These are phyloP conservation scores for Bombus fervidus DNA, from an alignment of 1,140 invertebrate genomes.

Conservation along the genomic window DNA sequence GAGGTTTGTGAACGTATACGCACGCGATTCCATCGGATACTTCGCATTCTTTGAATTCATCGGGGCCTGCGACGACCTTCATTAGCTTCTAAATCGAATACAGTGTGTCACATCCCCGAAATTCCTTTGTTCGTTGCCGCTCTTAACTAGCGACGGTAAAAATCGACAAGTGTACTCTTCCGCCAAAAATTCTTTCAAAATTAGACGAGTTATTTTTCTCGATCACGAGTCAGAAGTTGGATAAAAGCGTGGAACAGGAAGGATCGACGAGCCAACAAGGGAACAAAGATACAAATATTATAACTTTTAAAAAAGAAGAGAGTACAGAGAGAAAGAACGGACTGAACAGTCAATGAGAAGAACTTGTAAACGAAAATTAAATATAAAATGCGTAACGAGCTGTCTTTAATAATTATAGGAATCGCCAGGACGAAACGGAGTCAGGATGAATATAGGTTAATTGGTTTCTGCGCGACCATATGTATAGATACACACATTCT, in stretches of 20 bases:
- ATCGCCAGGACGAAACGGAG: conserved; percentile 34
- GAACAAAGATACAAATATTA: not conserved
- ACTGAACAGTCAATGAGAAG: not conserved
- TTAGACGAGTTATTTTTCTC: no score
- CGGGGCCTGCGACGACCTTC: not conserved
- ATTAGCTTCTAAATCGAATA: not conserved
- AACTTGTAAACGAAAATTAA: conserved; percentile 22
- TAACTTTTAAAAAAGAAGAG: not conserved
- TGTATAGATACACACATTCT: conserved; percentile 13
- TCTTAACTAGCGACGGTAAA: not conserved
- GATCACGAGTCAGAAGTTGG: not conserved
- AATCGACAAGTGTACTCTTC: no score
- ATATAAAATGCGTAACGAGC: conserved; percentile 30
- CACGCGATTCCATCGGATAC: not conserved
- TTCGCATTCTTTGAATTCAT: not conserved
- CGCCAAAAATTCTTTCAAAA: no score
- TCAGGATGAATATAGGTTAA: conserved; percentile 60
- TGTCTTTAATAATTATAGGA: conserved; percentile 40
- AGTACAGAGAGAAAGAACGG: not conserved
- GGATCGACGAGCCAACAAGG: not conserved
- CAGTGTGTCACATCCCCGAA: not conserved
- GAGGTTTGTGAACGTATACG: not conserved
- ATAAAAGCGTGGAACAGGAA: not conserved
- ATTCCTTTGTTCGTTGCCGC: not conserved
- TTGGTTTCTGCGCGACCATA: conserved; percentile 55